These are phyloP conservation scores for Theropithecus gelada DNA, from an alignment of 2,113 vertebrate genomes.

Conservation along the genomic window DNA sequence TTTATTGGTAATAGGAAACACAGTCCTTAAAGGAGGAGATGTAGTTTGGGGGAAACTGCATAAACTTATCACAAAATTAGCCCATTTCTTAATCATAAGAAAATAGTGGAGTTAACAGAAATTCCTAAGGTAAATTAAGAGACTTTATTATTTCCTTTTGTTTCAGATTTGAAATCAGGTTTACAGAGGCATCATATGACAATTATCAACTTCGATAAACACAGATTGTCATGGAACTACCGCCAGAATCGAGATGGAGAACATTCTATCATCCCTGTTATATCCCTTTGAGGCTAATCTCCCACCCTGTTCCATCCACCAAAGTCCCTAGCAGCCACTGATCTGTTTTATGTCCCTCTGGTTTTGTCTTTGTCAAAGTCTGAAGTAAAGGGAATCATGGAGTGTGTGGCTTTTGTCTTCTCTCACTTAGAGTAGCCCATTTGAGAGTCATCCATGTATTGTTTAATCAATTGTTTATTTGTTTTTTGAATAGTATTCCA, in stretches of 20 bases:
- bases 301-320: fast-evolving
- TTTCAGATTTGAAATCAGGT: background rate
- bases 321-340: fast-evolving
- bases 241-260: fast-evolving
- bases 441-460: fast-evolving
- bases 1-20: constrained; percentile 55
- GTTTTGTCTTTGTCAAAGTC: background rate
- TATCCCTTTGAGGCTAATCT: fast-evolving
- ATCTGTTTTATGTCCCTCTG: background rate
- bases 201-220: background rate
- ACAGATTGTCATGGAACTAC: fast-evolving
- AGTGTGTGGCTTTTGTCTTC: background rate
- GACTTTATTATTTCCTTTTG: background rate
- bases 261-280: fast-evolving
- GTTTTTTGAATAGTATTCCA: too few relatives aligned
- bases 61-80: background rate
- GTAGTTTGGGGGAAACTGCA: constrained; percentile 21
- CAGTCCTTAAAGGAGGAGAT: constrained; percentile 45
- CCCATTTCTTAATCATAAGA: background rate
- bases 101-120: background rate
- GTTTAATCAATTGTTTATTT: fast-evolving
- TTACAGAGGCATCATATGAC: background rate
- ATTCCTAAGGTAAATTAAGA: background rate
- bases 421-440: too few relatives aligned
- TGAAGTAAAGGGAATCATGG: background rate